Conservation (phyloP, 1,140 invertebrate species). For the Brachionus asplanchnoidis region DNA sequence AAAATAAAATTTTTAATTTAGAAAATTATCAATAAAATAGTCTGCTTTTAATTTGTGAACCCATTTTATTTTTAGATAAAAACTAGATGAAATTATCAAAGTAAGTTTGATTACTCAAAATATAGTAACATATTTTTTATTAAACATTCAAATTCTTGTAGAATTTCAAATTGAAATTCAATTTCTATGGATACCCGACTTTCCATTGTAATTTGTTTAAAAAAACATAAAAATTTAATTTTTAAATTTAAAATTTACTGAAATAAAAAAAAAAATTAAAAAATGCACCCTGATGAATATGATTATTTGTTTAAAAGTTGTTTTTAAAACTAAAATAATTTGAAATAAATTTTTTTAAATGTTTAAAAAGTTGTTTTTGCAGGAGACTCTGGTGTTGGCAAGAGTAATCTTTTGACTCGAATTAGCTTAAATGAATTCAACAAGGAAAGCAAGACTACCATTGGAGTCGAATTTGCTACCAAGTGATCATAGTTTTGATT, state of each 20-base stretch:
- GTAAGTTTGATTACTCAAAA: not conserved
- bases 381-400: conserved; percentile 98
- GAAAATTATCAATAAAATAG: not conserved
- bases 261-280: not conserved
- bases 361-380: conserved; percentile 95
- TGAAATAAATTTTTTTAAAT: conserved; percentile 42
- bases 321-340: not conserved
- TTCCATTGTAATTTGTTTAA: not conserved
- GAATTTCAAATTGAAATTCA: not conserved
- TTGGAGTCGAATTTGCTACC: conserved; percentile 99
- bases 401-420: conserved; percentile 95
- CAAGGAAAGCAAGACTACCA: conserved; percentile 98
- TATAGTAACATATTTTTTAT: not conserved
- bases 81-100: not conserved
- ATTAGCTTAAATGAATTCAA: conserved; percentile 99
- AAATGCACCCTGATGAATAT: not conserved
- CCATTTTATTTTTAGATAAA: not conserved
- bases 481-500: conserved; percentile 49
- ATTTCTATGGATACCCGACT: not conserved
- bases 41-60: not conserved
- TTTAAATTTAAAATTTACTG: not conserved
- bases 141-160: not conserved
- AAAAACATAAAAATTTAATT: not conserved
- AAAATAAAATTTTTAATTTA: not conserved
- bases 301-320: conserved; percentile 18